A percentile compares a stretch with the other conserved stretches of the same genome.
Evolutionary conservation across 2,797 vertebrate genomes (phyloP).

Genomic region (Eutrigla gurnardus): DNA sequence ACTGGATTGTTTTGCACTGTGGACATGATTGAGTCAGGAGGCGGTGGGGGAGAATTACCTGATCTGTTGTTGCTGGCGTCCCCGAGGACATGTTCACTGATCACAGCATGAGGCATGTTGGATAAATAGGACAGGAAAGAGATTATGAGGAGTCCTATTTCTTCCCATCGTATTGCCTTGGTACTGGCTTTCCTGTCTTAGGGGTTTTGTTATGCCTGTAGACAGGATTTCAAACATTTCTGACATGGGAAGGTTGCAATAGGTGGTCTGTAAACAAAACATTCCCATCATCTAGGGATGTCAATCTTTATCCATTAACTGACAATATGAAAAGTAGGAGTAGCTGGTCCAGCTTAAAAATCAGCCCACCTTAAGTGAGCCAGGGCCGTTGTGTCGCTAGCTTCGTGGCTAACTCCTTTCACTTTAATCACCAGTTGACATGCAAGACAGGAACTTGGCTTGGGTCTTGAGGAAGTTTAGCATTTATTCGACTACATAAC

Average conservation of each 20-base stretch:
- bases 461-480: no score
- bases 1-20: slow-evolving; percentile 60
- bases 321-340: no score
- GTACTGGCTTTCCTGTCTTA: slow-evolving; percentile 55
- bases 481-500: no score
- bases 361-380: no score
- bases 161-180: slow-evolving; percentile 55
- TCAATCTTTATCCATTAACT: no score
- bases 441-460: no score
- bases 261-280: slow-evolving; percentile 57
- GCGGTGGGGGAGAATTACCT: slow-evolving; percentile 75
- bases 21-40: slow-evolving; percentile 69
- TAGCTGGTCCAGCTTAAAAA: no score
- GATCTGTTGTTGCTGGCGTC: slow-evolving; percentile 70
- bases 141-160: slow-evolving; percentile 53
- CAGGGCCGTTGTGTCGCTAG: no score
- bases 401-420: no score
- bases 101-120: slow-evolving; percentile 69
- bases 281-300: slow-evolving; percentile 19
- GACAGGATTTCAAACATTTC: slow-evolving; percentile 58
- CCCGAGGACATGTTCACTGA: slow-evolving; percentile 72
- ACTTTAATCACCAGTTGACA: no score
- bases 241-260: slow-evolving; percentile 42
- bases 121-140: slow-evolving; percentile 57
- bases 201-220: slow-evolving; percentile 64